Percentiles rank a stretch among this genome's conserved stretches.
Conservation (phyloP, 2,888 invertebrate genomes). For the Allygus modestus region DNA sequence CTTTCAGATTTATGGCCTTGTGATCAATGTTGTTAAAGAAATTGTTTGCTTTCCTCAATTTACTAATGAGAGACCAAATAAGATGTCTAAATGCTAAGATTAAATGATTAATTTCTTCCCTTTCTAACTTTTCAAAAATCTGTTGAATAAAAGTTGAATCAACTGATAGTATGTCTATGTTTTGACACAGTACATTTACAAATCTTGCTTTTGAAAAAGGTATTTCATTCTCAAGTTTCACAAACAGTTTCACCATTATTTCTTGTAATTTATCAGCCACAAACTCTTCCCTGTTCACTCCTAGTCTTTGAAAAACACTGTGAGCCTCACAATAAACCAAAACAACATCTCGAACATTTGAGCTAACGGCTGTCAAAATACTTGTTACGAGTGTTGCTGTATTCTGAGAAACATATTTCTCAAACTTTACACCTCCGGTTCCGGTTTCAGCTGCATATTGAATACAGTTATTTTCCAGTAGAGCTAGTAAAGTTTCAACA, state of each 20-base stretch:
- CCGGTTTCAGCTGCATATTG: neutral
- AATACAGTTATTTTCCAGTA: slow-evolving; percentile 13
- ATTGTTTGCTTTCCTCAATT: neutral
- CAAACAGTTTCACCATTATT: neutral
- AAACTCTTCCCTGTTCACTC: neutral
- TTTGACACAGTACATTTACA: neutral
- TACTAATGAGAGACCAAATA: neutral
- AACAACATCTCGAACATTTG: neutral
- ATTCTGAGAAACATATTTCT: slow-evolving; percentile 26
- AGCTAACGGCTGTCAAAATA: neutral
- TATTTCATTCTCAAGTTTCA: neutral
- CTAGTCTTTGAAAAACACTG: neutral
- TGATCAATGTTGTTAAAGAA: slow-evolving; percentile 9
- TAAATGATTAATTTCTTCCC: neutral
- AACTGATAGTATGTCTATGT: neutral
- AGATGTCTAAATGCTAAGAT: neutral
- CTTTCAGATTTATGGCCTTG: neutral
- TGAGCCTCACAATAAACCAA: neutral
- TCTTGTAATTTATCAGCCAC: too few relatives aligned
- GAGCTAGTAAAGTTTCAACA: neutral
- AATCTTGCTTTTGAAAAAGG: neutral
- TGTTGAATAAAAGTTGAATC: neutral
- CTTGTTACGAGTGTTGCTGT: neutral
- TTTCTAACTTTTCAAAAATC: neutral
- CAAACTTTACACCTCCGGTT: neutral